Evolutionary conservation across 2,113 vertebrate species (phyloP), one percentile per base, ranked within the genome.

Genomic region (Erythrolamprus reginae): DNA sequence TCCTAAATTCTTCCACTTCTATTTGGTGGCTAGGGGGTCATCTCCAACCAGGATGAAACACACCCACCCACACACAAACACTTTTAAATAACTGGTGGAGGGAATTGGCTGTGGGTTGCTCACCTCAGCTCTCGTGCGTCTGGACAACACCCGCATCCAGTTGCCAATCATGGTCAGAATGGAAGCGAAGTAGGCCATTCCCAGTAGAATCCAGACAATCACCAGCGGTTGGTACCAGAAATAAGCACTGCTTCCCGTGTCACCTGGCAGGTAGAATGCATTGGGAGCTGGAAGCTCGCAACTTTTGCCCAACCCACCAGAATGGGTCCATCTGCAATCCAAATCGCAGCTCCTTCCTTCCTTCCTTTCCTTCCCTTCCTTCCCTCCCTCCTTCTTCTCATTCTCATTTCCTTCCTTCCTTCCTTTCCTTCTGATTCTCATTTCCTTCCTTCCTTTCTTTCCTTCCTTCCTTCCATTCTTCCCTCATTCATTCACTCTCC

Each of bases 141-240:
- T 97, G 42, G 98, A 98, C 93, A 99, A 95, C 21, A 97, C 98
- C 70, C 97, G 95, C 56, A 99, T 94, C 98, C 98, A 99, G 96
- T 99, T 98, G 61, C 97, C 98, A 24, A 99, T 98, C 98, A 98
- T 98, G 89, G 98, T 98, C 92, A 99, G 97, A 93, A 99, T 97
- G 9, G 98, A 98, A 55, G 98, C 98, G n/a, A 99, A 99, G 96
- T 99, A 99, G 86, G 98, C 98, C 58, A 99, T 94, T 88, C 98
- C 98, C 1, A 99, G 97, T 70, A 99, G 97, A 38, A 99, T 99
- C 98, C 98, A 99, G 94, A 99, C 95, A 97, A 97, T 98, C 93
- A 98, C 98, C 94, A 99, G 95, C 0, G 98, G 98, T 92, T 99
- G 98, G 87, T 98, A 98, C 94, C 97, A 95, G 28, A 95, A 90